phyloP scores from a whole-genome alignment of 2,888 invertebrate species.

The Teinopalpus imperialis region DNA sequence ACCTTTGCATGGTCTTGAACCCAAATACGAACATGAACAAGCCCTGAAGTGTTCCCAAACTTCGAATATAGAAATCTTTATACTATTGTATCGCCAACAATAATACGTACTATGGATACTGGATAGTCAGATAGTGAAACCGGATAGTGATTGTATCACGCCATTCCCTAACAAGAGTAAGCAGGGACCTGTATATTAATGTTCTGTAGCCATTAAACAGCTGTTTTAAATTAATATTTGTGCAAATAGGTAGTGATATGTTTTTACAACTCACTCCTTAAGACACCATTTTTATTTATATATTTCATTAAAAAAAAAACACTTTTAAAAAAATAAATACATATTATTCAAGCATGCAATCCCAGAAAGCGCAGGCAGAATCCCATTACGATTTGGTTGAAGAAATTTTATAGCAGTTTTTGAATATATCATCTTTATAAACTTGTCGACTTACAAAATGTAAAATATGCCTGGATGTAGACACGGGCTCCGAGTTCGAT shows the following conservation, averaged over 20 bases:
- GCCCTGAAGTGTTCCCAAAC: slow-evolving; percentile 12
- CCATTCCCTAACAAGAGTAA: neutral
- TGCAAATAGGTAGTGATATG: slow-evolving; percentile 21
- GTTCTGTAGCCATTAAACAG: neutral
- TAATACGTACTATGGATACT: slow-evolving; percentile 1
- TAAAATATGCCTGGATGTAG: too few relatives aligned
- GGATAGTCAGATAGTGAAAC: slow-evolving; percentile 3
- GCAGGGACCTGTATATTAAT: neutral
- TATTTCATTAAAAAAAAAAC: slow-evolving; percentile 2
- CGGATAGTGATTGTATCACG: slow-evolving; percentile 8
- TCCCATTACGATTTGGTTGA: neutral
- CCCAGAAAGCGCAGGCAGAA: slow-evolving; percentile 10
- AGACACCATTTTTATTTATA: neutral
- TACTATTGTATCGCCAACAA: neutral
- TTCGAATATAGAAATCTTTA: slow-evolving; percentile 11
- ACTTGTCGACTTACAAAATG: too few relatives aligned
- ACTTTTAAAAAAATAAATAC: slow-evolving; percentile 15
- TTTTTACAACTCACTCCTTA: slow-evolving; percentile 10
- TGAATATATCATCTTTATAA: too few relatives aligned
- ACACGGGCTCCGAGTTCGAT: too few relatives aligned
- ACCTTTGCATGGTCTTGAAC: too few relatives aligned
- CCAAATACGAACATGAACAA: neutral
- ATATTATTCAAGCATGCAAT: slow-evolving; percentile 4
- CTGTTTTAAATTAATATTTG: slow-evolving; percentile 12
- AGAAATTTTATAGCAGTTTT: too few relatives aligned